Evolutionary conservation across 2,888 invertebrate genomes (phyloP), one percentile per base, ranked within the genome.

Genomic region (Cheilosia scutellata): DNA sequence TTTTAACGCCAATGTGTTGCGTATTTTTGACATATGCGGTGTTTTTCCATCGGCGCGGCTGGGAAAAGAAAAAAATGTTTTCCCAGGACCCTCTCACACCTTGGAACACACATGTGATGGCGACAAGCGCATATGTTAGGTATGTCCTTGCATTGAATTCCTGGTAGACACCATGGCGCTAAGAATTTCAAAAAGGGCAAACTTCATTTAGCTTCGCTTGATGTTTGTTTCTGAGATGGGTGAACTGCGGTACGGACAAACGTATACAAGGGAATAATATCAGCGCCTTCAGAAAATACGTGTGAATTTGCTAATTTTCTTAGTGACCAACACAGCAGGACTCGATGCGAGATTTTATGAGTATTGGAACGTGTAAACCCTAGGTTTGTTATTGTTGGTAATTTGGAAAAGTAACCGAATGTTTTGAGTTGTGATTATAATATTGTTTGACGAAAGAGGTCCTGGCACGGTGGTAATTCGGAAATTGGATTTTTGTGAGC

Each of bases 21-120:
- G 78, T 60, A 82, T 82, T 82, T 78, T 68, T 68, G 72, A 82
- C 82, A 82, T 82, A 82, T 82, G 82, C 66, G 55, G 82, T 82
- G 82, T 82, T 82, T 82, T 82, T 71, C 82, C 82, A 77, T 4
- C 7, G 47, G 7, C 47, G 16, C 42, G n/a, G 42, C 49, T 16
- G 37, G 44, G 57, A 65, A 4, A 29, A 16, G 68, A 37, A 31
- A 44, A 62, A 55, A 33, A 51, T 55, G 27, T 63, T 82, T 82
- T 78, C 72, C 82, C 77, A 77, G 5, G 25, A 13, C 27, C 33
- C 11, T 44, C 11, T 63, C 55, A 44, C 65, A 72, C 66, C 78
- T 82, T 60, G 44, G 66, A 42, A 31, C 11, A 37, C 37, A 37
- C 78, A 82, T 60, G 78, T 82, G 82, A 66, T 82, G n/a, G 5